Conservation (phyloP, 1,140 invertebrate genomes). For the Brachionus asplanchnoidis region DNA sequence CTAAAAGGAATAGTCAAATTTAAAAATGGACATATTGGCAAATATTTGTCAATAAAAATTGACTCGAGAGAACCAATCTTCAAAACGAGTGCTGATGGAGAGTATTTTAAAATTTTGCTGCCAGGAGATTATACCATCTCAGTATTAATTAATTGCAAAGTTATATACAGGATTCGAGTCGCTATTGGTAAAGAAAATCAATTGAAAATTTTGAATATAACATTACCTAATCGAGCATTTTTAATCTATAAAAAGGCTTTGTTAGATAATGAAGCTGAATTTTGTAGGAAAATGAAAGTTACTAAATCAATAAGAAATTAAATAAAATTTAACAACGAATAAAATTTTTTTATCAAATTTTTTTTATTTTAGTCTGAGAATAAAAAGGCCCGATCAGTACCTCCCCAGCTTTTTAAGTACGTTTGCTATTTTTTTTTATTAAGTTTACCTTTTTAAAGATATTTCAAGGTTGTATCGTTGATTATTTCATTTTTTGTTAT, state of each 20-base stretch:
- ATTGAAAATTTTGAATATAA: neutral
- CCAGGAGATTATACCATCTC: neutral
- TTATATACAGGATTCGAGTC: neutral
- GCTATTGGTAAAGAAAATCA: neutral
- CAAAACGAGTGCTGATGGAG: slow-evolving; percentile 19
- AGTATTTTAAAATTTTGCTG: slow-evolving; percentile 33
- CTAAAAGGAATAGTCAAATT: slow-evolving; percentile 20
- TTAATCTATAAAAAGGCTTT: neutral
- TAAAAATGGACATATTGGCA: neutral
- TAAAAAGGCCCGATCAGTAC: too few species aligned
- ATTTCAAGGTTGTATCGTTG: too few species aligned
- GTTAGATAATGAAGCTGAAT: neutral
- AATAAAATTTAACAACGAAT: neutral
- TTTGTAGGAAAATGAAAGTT: neutral
- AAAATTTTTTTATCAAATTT: neutral
- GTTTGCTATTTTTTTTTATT: too few species aligned
- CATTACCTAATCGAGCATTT: neutral
- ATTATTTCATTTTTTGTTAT: too few species aligned
- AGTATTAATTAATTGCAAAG: neutral
- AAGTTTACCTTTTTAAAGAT: too few species aligned
- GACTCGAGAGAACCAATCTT: neutral
- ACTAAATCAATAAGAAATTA: neutral
- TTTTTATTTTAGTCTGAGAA: too few species aligned
- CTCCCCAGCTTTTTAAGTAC: too few species aligned
- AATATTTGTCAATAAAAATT: slow-evolving; percentile 2